Percentiles rank a stretch among this genome's conserved stretches.
phyloP scores from a whole-genome alignment of 2,888 invertebrate genomes.

The Metalampra italica region DNA sequence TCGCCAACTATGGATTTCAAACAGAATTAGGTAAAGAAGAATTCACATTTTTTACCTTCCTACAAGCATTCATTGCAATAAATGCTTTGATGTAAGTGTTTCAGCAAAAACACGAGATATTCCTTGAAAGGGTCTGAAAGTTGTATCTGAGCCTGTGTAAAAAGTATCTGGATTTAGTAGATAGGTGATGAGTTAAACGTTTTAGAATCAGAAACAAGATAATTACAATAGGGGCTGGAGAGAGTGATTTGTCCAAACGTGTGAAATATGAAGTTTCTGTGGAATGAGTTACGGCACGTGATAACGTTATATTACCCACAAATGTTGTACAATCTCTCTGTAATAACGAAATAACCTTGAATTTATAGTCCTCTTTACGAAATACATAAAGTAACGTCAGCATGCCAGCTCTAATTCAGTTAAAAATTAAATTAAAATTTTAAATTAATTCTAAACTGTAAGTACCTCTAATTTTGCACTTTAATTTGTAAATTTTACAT shows the following conservation, averaged over 20 bases:
- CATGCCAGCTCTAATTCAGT: constrained; percentile 13
- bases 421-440: background rate
- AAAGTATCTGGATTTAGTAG: too few relatives aligned
- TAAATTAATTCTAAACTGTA: background rate
- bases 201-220: background rate
- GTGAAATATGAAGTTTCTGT: constrained; percentile 56
- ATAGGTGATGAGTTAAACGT: background rate
- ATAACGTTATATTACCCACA: constrained; percentile 66
- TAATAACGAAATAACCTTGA: constrained; percentile 71
- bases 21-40: too few relatives aligned
- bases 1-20: too few relatives aligned
- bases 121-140: too few relatives aligned
- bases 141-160: too few relatives aligned
- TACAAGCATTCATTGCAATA: too few relatives aligned
- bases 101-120: too few relatives aligned
- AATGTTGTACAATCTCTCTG: constrained; percentile 64
- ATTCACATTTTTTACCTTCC: too few relatives aligned
- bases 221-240: too few relatives aligned
- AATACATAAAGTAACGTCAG: constrained; percentile 52
- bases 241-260: constrained; percentile 15
- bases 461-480: too few relatives aligned
- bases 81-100: too few relatives aligned
- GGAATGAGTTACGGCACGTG: constrained; percentile 53
- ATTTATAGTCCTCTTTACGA: constrained; percentile 69
- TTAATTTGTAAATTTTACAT: too few relatives aligned